Conservation (phyloP, 2,113 vertebrate species). For the Gallinago jamesoni region DNA sequence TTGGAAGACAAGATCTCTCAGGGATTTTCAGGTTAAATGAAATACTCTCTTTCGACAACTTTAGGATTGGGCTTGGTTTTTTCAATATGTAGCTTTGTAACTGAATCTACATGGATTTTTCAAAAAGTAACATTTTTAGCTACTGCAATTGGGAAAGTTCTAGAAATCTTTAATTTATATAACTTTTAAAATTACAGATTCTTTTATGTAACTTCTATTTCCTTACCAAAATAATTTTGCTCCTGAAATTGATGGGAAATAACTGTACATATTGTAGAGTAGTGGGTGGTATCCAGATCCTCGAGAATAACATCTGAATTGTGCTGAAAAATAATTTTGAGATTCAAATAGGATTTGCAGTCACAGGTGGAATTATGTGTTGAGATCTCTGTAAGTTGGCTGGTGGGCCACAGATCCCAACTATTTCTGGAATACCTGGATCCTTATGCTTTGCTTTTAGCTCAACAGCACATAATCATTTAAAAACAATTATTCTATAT, state of each 20-base stretch:
- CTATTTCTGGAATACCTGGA: neutral
- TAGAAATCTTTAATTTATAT: neutral
- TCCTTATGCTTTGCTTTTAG: neutral
- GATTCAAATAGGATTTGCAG: neutral
- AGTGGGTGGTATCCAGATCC: neutral
- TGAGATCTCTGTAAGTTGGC: neutral
- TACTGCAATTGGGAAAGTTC: neutral
- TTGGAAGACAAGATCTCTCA: neutral
- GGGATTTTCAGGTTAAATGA: neutral
- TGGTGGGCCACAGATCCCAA: neutral
- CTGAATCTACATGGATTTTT: neutral
- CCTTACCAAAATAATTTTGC: neutral
- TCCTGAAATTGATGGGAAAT: neutral
- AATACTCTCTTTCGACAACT: neutral
- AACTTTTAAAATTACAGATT: neutral
- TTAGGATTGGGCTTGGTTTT: neutral
- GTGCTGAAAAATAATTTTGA: neutral
- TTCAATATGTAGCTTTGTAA: neutral
- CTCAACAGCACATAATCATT: neutral
- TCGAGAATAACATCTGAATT: neutral
- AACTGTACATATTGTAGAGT: neutral
- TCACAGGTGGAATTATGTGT: neutral
- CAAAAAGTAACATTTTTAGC: neutral
- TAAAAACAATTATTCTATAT: neutral
- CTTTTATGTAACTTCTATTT: neutral